phyloP scores from a whole-genome alignment of 2,888 invertebrate genomes.

The Leptopilina myrica region DNA sequence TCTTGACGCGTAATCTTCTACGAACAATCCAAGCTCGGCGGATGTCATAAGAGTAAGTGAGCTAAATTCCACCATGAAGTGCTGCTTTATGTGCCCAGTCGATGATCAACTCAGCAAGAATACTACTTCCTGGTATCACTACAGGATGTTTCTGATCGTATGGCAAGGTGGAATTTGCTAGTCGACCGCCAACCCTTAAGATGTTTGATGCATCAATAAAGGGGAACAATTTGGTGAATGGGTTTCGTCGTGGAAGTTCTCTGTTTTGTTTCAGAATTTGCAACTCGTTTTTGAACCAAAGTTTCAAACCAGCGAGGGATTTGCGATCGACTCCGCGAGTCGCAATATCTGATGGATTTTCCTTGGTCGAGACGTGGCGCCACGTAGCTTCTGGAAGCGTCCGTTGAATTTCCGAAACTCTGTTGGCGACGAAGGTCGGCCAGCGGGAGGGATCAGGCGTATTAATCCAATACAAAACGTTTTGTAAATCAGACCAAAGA shows the following conservation, averaged over 20 bases:
- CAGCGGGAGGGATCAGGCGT: not conserved
- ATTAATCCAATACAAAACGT: not conserved
- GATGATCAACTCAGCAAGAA: not conserved
- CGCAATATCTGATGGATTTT: not conserved
- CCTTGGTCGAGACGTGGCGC: not conserved
- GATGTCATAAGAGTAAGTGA: too few relatives aligned
- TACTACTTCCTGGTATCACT: not conserved
- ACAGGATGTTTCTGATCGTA: slow-evolving; percentile 5
- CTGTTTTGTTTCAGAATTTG: not conserved
- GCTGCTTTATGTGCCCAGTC: not conserved
- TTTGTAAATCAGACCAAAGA: not conserved
- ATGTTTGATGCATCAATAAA: slow-evolving; percentile 18
- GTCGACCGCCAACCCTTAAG: slow-evolving; percentile 28
- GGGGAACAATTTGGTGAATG: not conserved
- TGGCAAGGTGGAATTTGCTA: not conserved
- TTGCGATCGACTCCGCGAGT: not conserved
- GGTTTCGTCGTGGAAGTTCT: not conserved
- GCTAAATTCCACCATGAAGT: too few relatives aligned
- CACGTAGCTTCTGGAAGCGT: not conserved
- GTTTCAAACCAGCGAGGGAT: not conserved
- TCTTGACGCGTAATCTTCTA: too few relatives aligned
- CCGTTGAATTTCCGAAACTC: not conserved
- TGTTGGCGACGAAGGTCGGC: not conserved
- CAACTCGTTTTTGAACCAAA: not conserved
- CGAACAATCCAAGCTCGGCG: too few relatives aligned